phyloP scores from a whole-genome alignment of 2,888 invertebrate genomes.

The Syritta pipiens region DNA sequence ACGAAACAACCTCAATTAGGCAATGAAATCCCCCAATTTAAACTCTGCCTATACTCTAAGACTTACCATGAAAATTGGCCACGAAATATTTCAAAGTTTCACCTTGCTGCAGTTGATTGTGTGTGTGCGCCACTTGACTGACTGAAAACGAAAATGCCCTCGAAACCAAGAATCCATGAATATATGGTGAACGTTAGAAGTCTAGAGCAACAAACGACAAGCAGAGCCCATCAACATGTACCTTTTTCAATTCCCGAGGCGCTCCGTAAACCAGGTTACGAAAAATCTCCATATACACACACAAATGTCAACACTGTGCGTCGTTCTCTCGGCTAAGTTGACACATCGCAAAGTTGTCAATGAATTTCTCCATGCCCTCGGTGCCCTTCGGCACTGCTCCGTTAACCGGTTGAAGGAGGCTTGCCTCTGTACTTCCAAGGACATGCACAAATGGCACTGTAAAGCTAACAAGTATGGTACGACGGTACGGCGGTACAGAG shows the following conservation, averaged over 20 bases:
- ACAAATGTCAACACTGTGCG: conserved; percentile 23
- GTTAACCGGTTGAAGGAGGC: neutral
- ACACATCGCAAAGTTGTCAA: conserved; percentile 24
- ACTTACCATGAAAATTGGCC: neutral
- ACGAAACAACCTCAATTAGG: no score
- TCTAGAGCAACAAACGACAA: neutral
- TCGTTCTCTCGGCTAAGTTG: neutral
- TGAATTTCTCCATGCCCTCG: neutral
- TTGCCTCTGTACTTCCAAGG: neutral
- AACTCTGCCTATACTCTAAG: no score
- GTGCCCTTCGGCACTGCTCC: neutral
- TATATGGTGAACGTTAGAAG: neutral
- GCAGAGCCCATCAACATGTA: no score
- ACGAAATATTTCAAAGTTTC: neutral
- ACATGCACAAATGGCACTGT: conserved; percentile 7
- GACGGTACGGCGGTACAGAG: no score
- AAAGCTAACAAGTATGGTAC: conserved; percentile 27
- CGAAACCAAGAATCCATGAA: neutral
- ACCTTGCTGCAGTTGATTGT: neutral
- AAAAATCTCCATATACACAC: neutral
- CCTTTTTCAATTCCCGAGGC: no score
- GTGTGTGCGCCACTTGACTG: no score
- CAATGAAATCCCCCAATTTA: no score
- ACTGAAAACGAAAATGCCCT: conserved; percentile 6
- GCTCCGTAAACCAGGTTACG: neutral